A percentile compares a stretch with the other conserved stretches of the same genome.
phyloP scores from a whole-genome alignment of 2,888 invertebrate species.

The Cantharis flavilabris region DNA sequence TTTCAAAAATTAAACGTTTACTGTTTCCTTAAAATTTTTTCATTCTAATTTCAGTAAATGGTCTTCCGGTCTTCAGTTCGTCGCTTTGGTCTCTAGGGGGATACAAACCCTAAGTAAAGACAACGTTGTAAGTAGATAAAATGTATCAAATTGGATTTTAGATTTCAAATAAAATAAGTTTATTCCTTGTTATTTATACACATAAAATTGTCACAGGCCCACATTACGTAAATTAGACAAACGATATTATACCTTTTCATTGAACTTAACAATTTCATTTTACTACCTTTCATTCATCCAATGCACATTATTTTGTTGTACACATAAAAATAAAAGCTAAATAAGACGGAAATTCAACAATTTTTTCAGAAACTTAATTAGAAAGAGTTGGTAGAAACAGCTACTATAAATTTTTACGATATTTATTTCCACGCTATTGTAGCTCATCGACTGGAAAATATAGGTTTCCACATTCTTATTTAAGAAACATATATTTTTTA shows the following conservation, averaged over 20 bases:
- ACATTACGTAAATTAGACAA: background rate
- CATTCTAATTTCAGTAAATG: slow-evolving; percentile 17
- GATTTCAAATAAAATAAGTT: slow-evolving; percentile 7
- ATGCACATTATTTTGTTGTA: background rate
- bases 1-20: slow-evolving; percentile 13
- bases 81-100: slow-evolving; percentile 11
- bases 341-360: background rate
- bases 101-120: slow-evolving; percentile 11
- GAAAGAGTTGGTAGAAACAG: background rate
- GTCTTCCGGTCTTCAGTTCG: slow-evolving; percentile 7
- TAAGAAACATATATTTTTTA: background rate
- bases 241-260: background rate
- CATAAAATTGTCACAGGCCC: background rate
- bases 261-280: background rate
- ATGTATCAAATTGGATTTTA: slow-evolving; percentile 14
- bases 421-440: background rate
- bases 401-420: background rate
- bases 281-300: background rate
- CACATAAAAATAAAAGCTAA: background rate
- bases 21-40: slow-evolving; percentile 17
- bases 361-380: background rate
- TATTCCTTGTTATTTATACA: background rate
- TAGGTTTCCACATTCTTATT: background rate
- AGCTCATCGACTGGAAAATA: background rate
- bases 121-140: slow-evolving; percentile 14